A percentile compares a stretch with the other conserved stretches of the same genome.
Evolutionary conservation across 2,797 vertebrate genomes (phyloP).

Genomic region (Cichlasoma orientale): DNA sequence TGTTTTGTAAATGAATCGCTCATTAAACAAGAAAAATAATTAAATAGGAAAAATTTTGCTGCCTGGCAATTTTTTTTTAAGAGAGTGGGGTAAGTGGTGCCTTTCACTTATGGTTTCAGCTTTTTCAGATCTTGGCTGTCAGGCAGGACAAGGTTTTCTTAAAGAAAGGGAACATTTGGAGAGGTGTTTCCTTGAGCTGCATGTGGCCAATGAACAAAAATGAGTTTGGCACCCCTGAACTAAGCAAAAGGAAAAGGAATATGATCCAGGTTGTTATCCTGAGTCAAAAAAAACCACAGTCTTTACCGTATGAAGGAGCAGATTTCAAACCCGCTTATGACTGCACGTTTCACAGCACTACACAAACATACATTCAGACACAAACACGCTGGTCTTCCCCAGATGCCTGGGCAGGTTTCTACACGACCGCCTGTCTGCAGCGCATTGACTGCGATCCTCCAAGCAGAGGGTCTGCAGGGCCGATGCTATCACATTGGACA

Average conservation of each 20-base stretch:
- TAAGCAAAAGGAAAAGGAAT: not conserved
- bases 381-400: constrained; percentile 32
- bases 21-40: not conserved
- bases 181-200: not conserved
- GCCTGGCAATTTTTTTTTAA: not conserved
- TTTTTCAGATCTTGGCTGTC: not conserved
- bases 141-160: not conserved
- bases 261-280: not conserved
- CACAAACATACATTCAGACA: constrained; percentile 15
- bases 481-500: constrained; percentile 57
- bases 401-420: constrained; percentile 60
- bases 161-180: not conserved
- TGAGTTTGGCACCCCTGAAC: not conserved
- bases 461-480: constrained; percentile 55
- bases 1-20: not conserved
- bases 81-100: not conserved
- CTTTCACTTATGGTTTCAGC: not conserved
- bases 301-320: not conserved
- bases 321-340: not conserved
- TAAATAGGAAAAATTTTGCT: not conserved
- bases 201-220: not conserved
- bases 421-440: constrained; percentile 19
- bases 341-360: not conserved
- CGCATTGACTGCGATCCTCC: constrained; percentile 66
- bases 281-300: not conserved